These are phyloP conservation scores for Acronicta psi DNA, from an alignment of 2,888 invertebrate species.

Conservation along the genomic window DNA sequence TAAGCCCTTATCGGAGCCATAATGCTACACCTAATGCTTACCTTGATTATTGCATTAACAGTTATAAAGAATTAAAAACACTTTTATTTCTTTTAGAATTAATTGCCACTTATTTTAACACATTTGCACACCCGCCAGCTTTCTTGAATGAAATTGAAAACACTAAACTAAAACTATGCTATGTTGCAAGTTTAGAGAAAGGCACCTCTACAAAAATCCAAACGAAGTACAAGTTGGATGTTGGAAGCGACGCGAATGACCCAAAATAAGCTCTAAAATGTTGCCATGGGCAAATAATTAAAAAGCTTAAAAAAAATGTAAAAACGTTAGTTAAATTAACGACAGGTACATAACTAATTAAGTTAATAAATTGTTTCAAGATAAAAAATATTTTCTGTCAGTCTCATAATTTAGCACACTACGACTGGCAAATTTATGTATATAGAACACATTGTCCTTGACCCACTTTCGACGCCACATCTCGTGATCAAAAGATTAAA, in stretches of 20 bases:
- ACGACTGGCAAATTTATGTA: slow-evolving; percentile 27
- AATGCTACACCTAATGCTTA: slow-evolving; percentile 76
- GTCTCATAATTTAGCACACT: slow-evolving; percentile 19
- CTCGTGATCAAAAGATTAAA: slow-evolving; percentile 65
- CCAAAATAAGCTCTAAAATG: slow-evolving; percentile 88
- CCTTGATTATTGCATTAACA: slow-evolving; percentile 87
- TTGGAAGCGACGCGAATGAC: slow-evolving; percentile 88
- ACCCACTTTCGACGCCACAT: slow-evolving; percentile 69
- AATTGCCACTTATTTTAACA: slow-evolving; percentile 75
- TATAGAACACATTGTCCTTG: slow-evolving; percentile 72
- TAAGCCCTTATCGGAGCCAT: slow-evolving; percentile 75
- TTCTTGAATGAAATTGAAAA: slow-evolving; percentile 86
- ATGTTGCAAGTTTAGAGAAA: slow-evolving; percentile 89
- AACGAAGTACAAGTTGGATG: slow-evolving; percentile 87
- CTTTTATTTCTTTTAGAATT: slow-evolving; percentile 67
- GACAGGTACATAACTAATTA: slow-evolving; percentile 2
- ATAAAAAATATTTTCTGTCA: neutral
- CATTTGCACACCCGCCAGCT: slow-evolving; percentile 89
- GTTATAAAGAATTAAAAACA: slow-evolving; percentile 70
- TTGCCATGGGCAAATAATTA: slow-evolving; percentile 78
- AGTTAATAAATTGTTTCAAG: slow-evolving; percentile 4
- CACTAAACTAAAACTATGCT: slow-evolving; percentile 86
- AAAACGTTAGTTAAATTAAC: slow-evolving; percentile 4
- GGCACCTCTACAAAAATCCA: slow-evolving; percentile 87
- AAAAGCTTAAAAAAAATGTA: slow-evolving; percentile 72